phyloP scores from a whole-genome alignment of 1,140 invertebrate species.

The Helicoverpa armigera region DNA sequence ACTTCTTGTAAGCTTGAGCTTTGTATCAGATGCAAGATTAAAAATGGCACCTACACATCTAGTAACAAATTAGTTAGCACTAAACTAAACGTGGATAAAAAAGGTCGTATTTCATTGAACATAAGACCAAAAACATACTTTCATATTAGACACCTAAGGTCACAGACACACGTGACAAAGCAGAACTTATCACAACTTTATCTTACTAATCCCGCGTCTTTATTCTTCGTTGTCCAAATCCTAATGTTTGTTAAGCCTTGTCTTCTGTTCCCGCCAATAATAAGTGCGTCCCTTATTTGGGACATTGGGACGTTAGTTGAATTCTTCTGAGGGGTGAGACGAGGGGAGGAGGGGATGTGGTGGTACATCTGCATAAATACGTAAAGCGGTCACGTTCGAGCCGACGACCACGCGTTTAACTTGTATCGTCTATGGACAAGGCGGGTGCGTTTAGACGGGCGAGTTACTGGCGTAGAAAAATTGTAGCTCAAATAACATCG shows the following conservation, averaged over 20 bases:
- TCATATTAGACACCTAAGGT: neutral
- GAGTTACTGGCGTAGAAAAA: neutral
- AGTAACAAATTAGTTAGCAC: neutral
- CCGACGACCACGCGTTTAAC: constrained; percentile 67
- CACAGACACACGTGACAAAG: constrained; percentile 26
- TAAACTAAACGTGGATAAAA: neutral
- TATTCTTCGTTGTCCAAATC: constrained; percentile 50
- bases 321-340: constrained; percentile 68
- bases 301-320: constrained; percentile 67
- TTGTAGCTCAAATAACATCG: too few relatives aligned
- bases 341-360: constrained; percentile 53
- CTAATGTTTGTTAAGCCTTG: constrained; percentile 73
- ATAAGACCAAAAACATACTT: constrained; percentile 10
- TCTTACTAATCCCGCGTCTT: constrained; percentile 37
- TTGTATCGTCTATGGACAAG: constrained; percentile 65
- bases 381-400: constrained; percentile 79
- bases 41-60: neutral
- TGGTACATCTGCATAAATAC: constrained; percentile 80
- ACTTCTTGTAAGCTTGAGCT: too few relatives aligned
- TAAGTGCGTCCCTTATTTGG: constrained; percentile 63
- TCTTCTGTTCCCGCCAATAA: constrained; percentile 72
- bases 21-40: too few relatives aligned
- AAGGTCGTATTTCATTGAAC: neutral
- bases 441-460: constrained; percentile 48
- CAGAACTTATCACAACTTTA: constrained; percentile 40